Conservation (phyloP, 2,797 vertebrate species). For the Anguilla obscura region DNA sequence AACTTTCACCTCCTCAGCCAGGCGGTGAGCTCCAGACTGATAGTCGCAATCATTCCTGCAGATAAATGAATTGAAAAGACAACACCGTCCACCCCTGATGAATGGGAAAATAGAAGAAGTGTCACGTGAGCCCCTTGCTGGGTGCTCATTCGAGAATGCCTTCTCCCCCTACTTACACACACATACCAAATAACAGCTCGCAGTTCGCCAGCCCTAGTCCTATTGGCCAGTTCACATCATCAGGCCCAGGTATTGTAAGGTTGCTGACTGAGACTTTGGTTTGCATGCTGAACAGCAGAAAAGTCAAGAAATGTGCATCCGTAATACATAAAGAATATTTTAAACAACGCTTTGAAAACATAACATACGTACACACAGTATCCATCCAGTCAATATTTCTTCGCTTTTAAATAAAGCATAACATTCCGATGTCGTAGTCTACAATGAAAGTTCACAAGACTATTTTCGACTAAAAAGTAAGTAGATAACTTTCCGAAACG, state of each 20-base stretch:
- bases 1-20: constrained; percentile 99
- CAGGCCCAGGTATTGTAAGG: constrained; percentile 94
- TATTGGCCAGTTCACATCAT: constrained; percentile 87
- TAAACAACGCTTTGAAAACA: constrained; percentile 15
- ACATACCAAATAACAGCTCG: constrained; percentile 84
- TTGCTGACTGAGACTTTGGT: constrained; percentile 77
- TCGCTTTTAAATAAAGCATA: neutral
- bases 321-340: constrained; percentile 38
- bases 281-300: constrained; percentile 73
- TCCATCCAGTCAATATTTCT: neutral
- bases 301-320: constrained; percentile 53
- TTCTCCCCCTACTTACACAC: constrained; percentile 77
- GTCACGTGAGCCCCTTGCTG: constrained; percentile 77
- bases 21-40: constrained; percentile 99
- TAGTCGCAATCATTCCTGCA: constrained; percentile 99
- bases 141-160: constrained; percentile 75
- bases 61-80: constrained; percentile 99
- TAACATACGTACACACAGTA: neutral
- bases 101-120: constrained; percentile 90
- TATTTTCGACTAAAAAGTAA: constrained; percentile 30
- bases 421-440: neutral
- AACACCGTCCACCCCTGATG: constrained; percentile 98
- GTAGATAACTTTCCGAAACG: constrained; percentile 14
- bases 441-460: constrained; percentile 9
- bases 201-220: constrained; percentile 74